A percentile compares a stretch with the other conserved stretches of the same genome.
phyloP scores from a whole-genome alignment of 2,888 invertebrate species.

The Eristalinus sepulchralis region DNA sequence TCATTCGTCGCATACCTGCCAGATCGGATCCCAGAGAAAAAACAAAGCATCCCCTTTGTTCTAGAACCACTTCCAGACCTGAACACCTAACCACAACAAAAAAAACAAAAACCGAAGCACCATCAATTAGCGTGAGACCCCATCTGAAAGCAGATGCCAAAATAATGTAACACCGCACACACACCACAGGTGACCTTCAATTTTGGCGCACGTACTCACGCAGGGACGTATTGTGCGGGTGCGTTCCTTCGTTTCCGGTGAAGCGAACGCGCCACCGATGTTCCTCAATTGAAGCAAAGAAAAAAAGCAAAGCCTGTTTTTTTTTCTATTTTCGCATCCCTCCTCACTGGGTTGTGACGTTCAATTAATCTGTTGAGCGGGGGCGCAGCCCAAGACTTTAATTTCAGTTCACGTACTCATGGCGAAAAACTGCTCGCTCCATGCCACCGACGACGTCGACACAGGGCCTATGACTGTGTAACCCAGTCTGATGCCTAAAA shows the following conservation, averaged over 20 bases:
- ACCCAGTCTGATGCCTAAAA: constrained; percentile 11
- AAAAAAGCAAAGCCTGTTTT: too few species aligned
- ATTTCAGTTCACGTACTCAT: constrained; percentile 18
- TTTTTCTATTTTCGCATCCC: not conserved
- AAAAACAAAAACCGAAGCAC: not conserved
- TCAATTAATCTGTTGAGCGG: not conserved
- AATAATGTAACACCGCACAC: constrained; percentile 17
- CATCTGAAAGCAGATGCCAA: constrained; percentile 26
- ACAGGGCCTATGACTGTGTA: not conserved
- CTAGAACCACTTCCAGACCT: constrained; percentile 8
- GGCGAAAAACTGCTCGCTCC: constrained; percentile 5
- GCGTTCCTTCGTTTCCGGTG: not conserved
- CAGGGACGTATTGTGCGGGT: not conserved
- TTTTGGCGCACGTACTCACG: constrained; percentile 30
- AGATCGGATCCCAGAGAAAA: not conserved
- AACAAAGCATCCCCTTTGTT: not conserved
- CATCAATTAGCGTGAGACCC: constrained; percentile 26
- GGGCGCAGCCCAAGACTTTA: not conserved
- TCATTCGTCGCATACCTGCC: constrained; percentile 10
- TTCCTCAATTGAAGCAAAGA: constrained; percentile 1
- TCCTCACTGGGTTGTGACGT: not conserved
- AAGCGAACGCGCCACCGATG: not conserved
- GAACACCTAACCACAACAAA: not conserved
- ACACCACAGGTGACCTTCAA: constrained; percentile 43
- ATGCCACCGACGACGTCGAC: not conserved